Base-by-base conservation (phyloP, 2,113 vertebrate genomes). In the Forbesichthys agassizii region DNA sequence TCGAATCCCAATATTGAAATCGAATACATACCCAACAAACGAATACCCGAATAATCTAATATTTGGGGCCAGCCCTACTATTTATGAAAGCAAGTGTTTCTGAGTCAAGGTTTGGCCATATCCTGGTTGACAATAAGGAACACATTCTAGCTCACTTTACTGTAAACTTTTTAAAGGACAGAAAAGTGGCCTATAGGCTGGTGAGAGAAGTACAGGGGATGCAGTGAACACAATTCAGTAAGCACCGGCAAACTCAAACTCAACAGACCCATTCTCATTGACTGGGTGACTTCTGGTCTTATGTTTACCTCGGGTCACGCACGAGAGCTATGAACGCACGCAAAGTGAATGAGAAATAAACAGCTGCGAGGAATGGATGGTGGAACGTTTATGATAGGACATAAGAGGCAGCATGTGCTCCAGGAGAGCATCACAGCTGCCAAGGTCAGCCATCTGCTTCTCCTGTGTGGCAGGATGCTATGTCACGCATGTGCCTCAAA, bases 41-140 rank as follows among this genome's bases (percentile, higher is more conserved):
- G 16, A 16, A 16, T 16, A 16, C 16, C 16, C 16, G 16, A 16
- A 16, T 16, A 16, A 16, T 16, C 16, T 16, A 16, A 16, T 16
- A 16, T 16, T 16, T 16, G 16, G 16, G 16, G 16, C 16, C 16
- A 16, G 16, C 16, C 16, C 16, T 66, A 66, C 73, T 84, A 81
- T 86, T 82, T 84, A 73, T 80, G 73, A 83, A 71, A 47, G 57
- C 75, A 69, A 77, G 81, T 80, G 86, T 87, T 62, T 77, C 81
- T 4, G 81, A 71, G 67, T 66, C 75, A 58, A 75, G 64, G 13
- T 47, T 80, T 73, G 81, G 71, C 66, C 67, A 27, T 55, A 58
- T 79, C 78, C 73, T 53, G 71, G 57, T 79, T 74, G 49, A 54
- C 68, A 74, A 82, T 64, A 71, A 68, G 64, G 72, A 49, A 13